phyloP scores from a whole-genome alignment of 2,113 vertebrate species.

The Rattus norvegicus region DNA sequence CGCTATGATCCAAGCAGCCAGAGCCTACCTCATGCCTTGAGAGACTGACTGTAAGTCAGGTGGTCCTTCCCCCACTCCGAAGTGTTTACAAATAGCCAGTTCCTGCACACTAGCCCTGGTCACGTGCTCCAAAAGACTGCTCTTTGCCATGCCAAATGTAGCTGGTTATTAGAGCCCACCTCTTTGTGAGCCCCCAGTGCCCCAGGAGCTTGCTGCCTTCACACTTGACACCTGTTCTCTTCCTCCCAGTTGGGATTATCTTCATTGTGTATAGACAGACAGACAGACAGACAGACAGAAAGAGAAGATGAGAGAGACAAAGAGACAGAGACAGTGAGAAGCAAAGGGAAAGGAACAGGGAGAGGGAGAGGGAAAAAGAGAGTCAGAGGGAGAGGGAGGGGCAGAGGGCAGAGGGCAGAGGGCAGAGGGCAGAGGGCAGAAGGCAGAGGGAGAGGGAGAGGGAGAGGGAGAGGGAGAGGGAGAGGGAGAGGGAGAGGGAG shows the following conservation, averaged over 20 bases:
- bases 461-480: neutral
- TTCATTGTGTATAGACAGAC: neutral
- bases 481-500: no score
- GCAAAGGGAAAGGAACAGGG: no score
- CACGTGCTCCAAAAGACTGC: neutral
- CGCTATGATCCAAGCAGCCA: neutral
- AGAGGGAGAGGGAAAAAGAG: no score
- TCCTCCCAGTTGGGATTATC: neutral
- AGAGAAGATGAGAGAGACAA: no score
- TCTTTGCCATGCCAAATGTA: fast-evolving
- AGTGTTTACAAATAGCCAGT: slow-evolving; percentile 52
- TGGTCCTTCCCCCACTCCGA: neutral
- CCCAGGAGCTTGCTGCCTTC: neutral
- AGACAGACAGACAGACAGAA: no score
- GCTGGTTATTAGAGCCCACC: neutral
- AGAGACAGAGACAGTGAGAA: no score
- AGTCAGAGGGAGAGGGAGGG: no score
- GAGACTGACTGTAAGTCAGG: neutral
- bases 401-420: no score
- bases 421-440: no score
- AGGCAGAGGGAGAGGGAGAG: no score
- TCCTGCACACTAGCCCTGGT: neutral
- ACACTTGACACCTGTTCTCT: neutral
- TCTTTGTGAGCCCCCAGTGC: fast-evolving
- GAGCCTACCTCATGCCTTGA: neutral